Percentiles rank a stretch among this genome's conserved stretches.
These are phyloP conservation scores for Lapara coniferarum DNA, from an alignment of 2,888 invertebrate species.

Conservation along the genomic window DNA sequence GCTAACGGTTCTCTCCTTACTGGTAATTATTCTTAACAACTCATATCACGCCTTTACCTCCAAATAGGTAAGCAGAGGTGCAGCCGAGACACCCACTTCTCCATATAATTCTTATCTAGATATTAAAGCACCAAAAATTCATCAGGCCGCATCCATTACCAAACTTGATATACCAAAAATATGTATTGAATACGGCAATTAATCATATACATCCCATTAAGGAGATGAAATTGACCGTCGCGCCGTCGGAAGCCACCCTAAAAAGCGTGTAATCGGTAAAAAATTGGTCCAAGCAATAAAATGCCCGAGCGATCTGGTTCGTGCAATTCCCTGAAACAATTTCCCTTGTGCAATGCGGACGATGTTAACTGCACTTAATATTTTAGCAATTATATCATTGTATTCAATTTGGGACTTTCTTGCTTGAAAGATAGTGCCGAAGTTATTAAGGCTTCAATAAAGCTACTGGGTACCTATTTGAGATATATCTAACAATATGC, in stretches of 20 bases:
- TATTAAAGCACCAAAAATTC: not conserved
- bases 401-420: constrained; percentile 13
- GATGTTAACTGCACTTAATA: constrained; percentile 24
- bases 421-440: no score
- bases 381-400: constrained; percentile 24
- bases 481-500: no score
- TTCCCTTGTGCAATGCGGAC: constrained; percentile 27
- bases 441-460: no score
- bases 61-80: no score
- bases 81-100: no score
- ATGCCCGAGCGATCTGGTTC: constrained; percentile 60
- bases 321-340: constrained; percentile 59
- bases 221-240: constrained; percentile 41
- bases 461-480: no score
- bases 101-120: not conserved
- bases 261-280: constrained; percentile 46
- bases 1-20: no score
- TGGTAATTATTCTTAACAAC: no score
- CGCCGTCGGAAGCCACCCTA: constrained; percentile 43
- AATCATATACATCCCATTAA: constrained; percentile 30
- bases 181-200: constrained; percentile 28
- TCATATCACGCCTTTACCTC: no score
- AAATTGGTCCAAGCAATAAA: constrained; percentile 55
- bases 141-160: not conserved
- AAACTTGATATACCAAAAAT: constrained; percentile 20